A percentile compares a stretch with the other conserved stretches of the same genome.
phyloP scores from a whole-genome alignment of 30 jellyfish, hydroid and myxozoan species.

The Hydractinia symbiolongicarpus region DNA sequence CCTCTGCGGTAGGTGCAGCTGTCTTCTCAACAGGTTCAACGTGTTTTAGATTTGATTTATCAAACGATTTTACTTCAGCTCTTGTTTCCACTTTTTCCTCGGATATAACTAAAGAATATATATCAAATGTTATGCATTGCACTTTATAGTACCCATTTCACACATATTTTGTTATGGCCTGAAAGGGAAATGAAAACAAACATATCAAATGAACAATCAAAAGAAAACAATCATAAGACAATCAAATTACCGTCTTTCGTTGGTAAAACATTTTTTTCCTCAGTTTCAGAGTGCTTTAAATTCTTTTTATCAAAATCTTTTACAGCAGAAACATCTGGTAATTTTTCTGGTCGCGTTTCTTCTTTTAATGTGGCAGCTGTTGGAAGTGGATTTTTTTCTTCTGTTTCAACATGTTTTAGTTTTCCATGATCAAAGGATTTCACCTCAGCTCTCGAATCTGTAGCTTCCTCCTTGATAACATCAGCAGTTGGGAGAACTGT shows the following conservation, averaged over 20 bases:
- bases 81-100: slow-evolving; percentile 76
- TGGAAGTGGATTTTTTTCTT: slow-evolving; percentile 76
- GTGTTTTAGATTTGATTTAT: slow-evolving; percentile 47
- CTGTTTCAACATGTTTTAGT: slow-evolving; percentile 73
- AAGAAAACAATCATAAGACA: no score
- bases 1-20: slow-evolving; percentile 54
- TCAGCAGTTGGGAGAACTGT: slow-evolving; percentile 68
- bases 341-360: slow-evolving; percentile 61
- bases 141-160: no score
- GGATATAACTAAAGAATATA: slow-evolving; percentile 42
- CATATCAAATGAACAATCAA: no score
- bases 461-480: slow-evolving; percentile 45
- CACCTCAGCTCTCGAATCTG: slow-evolving; percentile 67
- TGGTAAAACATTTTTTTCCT: slow-evolving; percentile 62
- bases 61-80: slow-evolving; percentile 73
- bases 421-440: slow-evolving; percentile 53
- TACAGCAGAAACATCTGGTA: slow-evolving; percentile 57
- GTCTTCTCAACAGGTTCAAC: slow-evolving; percentile 74
- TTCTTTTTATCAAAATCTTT: slow-evolving; percentile 46
- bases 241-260: slow-evolving; percentile 45
- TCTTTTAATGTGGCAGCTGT: slow-evolving; percentile 56
- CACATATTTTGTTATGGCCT: no score
- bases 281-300: slow-evolving; percentile 59
- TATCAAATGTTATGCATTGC: no score
- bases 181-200: no score